Percentiles rank a stretch among this genome's conserved stretches.
These are phyloP conservation scores for Tridacna gigas DNA, from an alignment of 2,888 invertebrate genomes.

Conservation along the genomic window DNA sequence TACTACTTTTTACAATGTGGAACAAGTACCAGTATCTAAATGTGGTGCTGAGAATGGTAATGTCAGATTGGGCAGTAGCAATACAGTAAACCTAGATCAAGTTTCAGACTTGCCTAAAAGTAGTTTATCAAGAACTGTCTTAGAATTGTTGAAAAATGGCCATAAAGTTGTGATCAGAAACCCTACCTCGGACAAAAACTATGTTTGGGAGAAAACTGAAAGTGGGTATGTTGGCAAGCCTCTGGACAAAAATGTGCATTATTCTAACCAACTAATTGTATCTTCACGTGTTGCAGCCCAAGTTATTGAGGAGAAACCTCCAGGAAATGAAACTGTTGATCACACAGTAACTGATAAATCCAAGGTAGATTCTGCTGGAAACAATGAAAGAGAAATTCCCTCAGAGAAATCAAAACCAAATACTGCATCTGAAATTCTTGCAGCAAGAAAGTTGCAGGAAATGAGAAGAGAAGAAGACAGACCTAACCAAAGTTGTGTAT, in stretches of 20 bases:
- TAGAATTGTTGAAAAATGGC: conserved; percentile 57
- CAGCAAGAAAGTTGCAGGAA: not conserved
- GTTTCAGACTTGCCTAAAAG: not conserved
- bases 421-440: conserved; percentile 38
- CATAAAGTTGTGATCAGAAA: conserved; percentile 64
- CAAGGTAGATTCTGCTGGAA: not conserved
- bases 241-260: conserved; percentile 38
- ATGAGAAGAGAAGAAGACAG: conserved; percentile 2
- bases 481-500: not conserved
- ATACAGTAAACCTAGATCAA: not conserved
- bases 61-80: not conserved
- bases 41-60: not conserved
- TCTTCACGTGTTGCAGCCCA: not conserved
- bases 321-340: not conserved
- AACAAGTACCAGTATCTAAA: not conserved
- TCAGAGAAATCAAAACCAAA: not conserved
- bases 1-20: not conserved
- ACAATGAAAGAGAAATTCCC: not conserved
- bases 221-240: conserved; percentile 63
- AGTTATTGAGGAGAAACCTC: not conserved
- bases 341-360: not conserved
- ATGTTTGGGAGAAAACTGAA: conserved; percentile 63
- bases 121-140: conserved; percentile 52
- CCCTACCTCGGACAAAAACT: conserved; percentile 54
- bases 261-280: not conserved